These are phyloP conservation scores for Eupeodes latifasciatus DNA, from an alignment of 2,888 invertebrate species.

Conservation along the genomic window DNA sequence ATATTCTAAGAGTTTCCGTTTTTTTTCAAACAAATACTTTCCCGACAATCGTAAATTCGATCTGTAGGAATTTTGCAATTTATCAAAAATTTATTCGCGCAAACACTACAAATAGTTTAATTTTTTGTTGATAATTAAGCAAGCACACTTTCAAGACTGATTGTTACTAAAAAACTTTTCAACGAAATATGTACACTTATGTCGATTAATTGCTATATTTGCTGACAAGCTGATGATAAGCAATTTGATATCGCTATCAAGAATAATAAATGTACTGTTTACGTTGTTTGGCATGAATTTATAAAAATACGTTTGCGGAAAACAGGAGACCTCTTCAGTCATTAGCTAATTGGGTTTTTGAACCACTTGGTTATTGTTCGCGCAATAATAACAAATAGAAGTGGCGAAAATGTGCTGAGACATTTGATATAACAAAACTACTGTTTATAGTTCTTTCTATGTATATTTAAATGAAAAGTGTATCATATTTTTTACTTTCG, in stretches of 20 bases:
- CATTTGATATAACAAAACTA: no score
- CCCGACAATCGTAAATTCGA: background rate
- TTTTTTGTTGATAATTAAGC: background rate
- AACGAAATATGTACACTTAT: background rate
- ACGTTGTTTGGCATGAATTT: background rate
- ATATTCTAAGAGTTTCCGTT: background rate
- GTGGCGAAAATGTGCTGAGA: no score
- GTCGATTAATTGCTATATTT: slow-evolving; percentile 24
- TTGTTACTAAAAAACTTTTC: slow-evolving; percentile 1
- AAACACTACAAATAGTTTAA: background rate
- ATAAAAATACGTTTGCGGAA: background rate
- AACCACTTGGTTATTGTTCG: background rate
- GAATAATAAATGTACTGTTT: background rate
- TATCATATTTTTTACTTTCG: no score
- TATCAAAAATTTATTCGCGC: slow-evolving; percentile 1
- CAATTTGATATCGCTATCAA: slow-evolving; percentile 23
- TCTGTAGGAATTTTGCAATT: background rate
- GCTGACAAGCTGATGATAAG: slow-evolving; percentile 29
- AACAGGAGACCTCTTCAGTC: background rate
- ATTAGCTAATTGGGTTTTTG: background rate
- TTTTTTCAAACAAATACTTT: background rate
- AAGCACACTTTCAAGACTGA: slow-evolving; percentile 21
- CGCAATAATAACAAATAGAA: background rate
- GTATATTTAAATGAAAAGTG: no score
- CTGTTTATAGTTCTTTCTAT: no score